These are phyloP conservation scores for Drosophila pseudoobscura DNA, from an alignment of 1,140 invertebrate species.

Conservation along the genomic window DNA sequence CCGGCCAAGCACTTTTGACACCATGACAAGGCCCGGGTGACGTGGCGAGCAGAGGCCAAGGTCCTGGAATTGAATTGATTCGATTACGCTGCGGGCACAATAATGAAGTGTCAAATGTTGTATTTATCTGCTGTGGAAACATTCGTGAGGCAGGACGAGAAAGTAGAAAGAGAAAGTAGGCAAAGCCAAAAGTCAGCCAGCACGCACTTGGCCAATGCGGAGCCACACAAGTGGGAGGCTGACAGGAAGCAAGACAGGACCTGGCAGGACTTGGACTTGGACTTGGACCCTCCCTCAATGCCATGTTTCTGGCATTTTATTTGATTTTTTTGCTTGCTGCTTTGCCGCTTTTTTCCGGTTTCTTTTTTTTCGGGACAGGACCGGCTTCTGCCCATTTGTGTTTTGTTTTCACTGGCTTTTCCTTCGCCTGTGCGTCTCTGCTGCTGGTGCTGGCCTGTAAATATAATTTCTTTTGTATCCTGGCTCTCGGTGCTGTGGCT, in stretches of 20 bases:
- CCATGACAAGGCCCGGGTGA: slow-evolving; percentile 49
- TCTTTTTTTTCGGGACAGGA: slow-evolving; percentile 6
- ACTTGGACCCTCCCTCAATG: slow-evolving; percentile 44
- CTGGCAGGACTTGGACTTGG: slow-evolving; percentile 10
- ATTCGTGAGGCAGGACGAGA: slow-evolving; percentile 44
- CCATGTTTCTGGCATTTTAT: slow-evolving; percentile 77
- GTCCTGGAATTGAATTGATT: slow-evolving; percentile 77
- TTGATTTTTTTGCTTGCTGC: slow-evolving; percentile 53
- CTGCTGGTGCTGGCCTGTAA: slow-evolving; percentile 35
- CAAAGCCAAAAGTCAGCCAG: slow-evolving; percentile 30
- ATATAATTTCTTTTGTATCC: slow-evolving; percentile 79
- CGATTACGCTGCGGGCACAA: slow-evolving; percentile 82
- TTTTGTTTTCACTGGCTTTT: slow-evolving; percentile 51
- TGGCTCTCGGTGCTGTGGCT: slow-evolving; percentile 33
- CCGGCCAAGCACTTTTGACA: slow-evolving; percentile 77
- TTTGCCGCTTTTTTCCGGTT: slow-evolving; percentile 27
- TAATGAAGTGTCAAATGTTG: slow-evolving; percentile 83
- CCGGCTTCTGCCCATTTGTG: slow-evolving; percentile 54
- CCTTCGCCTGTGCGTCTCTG: not conserved
- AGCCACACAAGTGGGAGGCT: slow-evolving; percentile 41
- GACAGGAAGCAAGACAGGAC: slow-evolving; percentile 50
- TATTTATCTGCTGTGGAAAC: slow-evolving; percentile 81
- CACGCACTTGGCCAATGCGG: slow-evolving; percentile 16
- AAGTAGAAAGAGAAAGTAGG: slow-evolving; percentile 23
- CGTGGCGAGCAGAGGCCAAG: slow-evolving; percentile 18